Evolutionary conservation across 2,888 invertebrate species (phyloP).

Genomic region (Celastrina argiolus): DNA sequence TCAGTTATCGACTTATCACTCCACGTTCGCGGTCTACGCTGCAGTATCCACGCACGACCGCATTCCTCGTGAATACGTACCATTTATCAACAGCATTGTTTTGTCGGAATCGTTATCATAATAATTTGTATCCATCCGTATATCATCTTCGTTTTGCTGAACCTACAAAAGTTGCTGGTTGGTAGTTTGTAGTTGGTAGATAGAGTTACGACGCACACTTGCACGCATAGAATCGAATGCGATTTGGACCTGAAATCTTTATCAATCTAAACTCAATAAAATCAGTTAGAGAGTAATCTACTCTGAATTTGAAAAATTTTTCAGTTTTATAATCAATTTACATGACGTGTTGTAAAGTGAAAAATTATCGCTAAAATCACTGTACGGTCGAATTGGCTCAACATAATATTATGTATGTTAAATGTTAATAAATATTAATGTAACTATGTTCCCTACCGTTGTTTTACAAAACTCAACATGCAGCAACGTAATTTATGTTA

Average conservation of each 20-base stretch:
- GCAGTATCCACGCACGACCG: conserved; percentile 28
- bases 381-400: not conserved
- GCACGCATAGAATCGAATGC: not conserved
- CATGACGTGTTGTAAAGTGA: not conserved
- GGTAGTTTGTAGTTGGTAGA: too few species aligned
- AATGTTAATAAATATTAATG: not conserved
- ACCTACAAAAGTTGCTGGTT: conserved; percentile 22
- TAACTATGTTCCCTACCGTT: not conserved
- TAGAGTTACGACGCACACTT: not conserved
- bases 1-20: conserved; percentile 45
- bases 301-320: too few species aligned
- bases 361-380: not conserved
- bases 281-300: too few species aligned
- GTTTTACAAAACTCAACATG: not conserved
- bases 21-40: conserved; percentile 23
- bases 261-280: too few species aligned
- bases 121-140: conserved; percentile 38
- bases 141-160: conserved; percentile 32
- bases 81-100: conserved; percentile 39
- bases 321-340: not conserved
- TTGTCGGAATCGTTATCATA: conserved; percentile 37
- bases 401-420: not conserved
- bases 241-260: not conserved
- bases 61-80: conserved; percentile 35
- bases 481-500: not conserved